These are phyloP conservation scores for Mallotus villosus DNA, from an alignment of 2,797 vertebrate genomes.

Conservation along the genomic window DNA sequence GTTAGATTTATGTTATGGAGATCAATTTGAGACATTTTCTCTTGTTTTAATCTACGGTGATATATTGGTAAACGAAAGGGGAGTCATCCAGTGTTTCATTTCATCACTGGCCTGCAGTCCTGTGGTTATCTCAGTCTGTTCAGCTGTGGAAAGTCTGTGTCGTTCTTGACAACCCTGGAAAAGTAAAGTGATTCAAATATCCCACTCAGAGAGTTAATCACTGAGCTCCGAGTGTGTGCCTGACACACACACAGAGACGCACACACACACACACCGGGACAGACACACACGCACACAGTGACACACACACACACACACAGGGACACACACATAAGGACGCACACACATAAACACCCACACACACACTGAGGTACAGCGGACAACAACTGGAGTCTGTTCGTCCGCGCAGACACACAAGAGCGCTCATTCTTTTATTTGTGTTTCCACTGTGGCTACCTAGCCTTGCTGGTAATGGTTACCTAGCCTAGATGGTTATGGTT, in stretches of 20 bases:
- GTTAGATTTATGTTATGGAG: too few relatives aligned
- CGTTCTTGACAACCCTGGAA: not conserved
- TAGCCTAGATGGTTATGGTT: too few relatives aligned
- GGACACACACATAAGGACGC: not conserved
- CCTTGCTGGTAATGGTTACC: too few relatives aligned
- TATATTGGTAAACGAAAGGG: not conserved
- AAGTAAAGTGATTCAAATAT: constrained; percentile 3
- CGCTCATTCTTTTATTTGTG: not conserved
- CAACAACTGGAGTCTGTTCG: not conserved
- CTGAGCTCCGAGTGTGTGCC: not conserved
- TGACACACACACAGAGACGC: not conserved
- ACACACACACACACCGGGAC: not conserved
- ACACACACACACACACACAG: not conserved
- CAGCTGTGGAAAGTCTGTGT: not conserved
- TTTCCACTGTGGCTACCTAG: not conserved
- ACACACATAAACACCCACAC: not conserved
- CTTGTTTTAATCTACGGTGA: too few relatives aligned
- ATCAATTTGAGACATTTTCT: too few relatives aligned
- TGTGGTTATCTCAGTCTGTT: not conserved
- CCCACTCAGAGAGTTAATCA: not conserved
- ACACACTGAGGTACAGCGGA: not conserved
- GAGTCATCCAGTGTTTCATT: not conserved
- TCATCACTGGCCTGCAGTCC: not conserved
- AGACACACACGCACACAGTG: not conserved
- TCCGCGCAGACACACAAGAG: too few relatives aligned